Percentiles rank a stretch among this genome's conserved stretches.
Conservation (phyloP, 2,113 vertebrate genomes). For the Micronisus gabar region DNA sequence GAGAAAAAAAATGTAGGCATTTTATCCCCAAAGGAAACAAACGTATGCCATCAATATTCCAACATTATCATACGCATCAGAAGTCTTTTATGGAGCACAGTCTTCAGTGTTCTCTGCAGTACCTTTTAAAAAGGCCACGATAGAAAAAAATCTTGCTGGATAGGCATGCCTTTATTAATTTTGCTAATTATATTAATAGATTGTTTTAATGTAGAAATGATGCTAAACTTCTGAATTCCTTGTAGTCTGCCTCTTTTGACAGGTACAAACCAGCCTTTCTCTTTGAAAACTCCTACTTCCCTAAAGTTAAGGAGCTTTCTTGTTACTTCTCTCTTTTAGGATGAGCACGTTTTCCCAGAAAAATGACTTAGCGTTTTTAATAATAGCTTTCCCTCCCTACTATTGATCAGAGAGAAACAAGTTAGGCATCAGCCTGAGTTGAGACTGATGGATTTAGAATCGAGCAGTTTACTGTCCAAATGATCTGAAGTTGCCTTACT, state of each 20-base stretch:
- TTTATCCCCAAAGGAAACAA: not conserved
- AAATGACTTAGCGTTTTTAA: conserved; percentile 4
- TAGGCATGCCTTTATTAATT: not conserved
- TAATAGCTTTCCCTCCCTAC: not conserved
- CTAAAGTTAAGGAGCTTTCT: not conserved
- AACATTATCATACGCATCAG: not conserved
- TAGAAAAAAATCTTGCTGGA: not conserved
- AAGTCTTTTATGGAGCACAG: not conserved
- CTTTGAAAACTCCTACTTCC: not conserved
- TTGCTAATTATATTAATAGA: not conserved
- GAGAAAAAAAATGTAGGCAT: not conserved
- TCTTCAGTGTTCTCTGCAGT: not conserved
- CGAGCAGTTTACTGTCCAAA: not conserved
- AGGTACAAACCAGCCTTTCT: not conserved
- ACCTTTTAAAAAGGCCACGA: not conserved
- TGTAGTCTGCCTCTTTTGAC: not conserved
- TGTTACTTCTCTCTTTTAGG: conserved; percentile 6
- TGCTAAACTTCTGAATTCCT: not conserved
- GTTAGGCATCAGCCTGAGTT: not conserved
- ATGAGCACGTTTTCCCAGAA: not conserved
- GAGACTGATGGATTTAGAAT: not conserved
- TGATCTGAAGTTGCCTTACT: not conserved
- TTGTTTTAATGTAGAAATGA: not conserved
- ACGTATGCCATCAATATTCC: not conserved
- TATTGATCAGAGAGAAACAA: not conserved